These are phyloP conservation scores for Cephus spinipes DNA, from an alignment of 2,888 invertebrate genomes.

Conservation along the genomic window DNA sequence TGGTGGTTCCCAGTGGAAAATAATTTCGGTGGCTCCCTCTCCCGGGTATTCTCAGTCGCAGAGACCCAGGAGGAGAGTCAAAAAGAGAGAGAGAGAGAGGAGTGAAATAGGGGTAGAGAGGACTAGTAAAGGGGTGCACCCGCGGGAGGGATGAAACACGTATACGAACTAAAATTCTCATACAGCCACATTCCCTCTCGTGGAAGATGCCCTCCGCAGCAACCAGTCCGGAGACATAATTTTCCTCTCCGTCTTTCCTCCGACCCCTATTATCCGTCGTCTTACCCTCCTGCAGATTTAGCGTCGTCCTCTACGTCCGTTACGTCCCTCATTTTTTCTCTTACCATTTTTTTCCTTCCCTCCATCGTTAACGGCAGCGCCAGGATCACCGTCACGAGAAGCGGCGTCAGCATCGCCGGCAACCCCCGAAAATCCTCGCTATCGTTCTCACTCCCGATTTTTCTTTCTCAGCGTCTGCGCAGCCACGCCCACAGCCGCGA, in stretches of 20 bases:
- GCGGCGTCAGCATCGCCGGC: conserved; percentile 15
- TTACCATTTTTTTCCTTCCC: neutral
- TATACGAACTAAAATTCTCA: too few species aligned
- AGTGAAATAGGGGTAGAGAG: too few species aligned
- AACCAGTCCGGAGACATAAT: too few species aligned
- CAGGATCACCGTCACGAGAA: conserved; percentile 33
- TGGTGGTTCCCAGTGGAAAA: conserved; percentile 53
- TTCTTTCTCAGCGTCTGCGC: conserved; percentile 63
- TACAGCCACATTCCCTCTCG: too few species aligned
- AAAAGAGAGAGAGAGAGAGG: neutral
- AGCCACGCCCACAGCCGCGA: conserved; percentile 63
- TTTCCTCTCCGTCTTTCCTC: too few species aligned
- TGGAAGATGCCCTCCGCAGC: too few species aligned
- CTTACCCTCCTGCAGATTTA: too few species aligned
- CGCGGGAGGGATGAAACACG: too few species aligned
- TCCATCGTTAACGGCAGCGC: conserved; percentile 6
- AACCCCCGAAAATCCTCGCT: too few species aligned
- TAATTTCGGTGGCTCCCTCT: conserved; percentile 53
- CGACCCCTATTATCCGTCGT: too few species aligned
- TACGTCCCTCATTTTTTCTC: neutral
- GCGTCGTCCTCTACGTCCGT: too few species aligned
- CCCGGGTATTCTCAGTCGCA: conserved; percentile 6
- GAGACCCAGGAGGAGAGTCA: neutral
- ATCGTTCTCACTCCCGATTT: conserved; percentile 43
- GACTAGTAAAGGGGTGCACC: too few species aligned